Conservation (phyloP, 2,113 vertebrate genomes). For the Labeo catla region DNA sequence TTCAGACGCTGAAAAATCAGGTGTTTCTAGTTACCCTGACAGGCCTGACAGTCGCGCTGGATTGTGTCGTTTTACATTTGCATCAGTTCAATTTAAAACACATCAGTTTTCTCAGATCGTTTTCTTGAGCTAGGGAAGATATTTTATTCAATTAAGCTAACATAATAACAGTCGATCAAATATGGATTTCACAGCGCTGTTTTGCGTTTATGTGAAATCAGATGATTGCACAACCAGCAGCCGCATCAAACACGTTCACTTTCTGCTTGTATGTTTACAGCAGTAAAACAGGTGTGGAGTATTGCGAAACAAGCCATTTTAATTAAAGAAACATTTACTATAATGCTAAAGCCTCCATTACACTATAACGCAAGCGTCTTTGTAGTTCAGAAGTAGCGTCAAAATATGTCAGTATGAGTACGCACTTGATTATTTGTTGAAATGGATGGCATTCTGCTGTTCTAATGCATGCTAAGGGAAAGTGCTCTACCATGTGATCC, state of each 20-base stretch:
- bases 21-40: conserved; percentile 28
- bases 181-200: background rate
- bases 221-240: conserved; percentile 29
- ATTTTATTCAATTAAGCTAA: background rate
- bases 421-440: background rate
- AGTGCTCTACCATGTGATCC: conserved; percentile 58
- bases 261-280: conserved; percentile 15
- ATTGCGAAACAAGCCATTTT: conserved; percentile 4
- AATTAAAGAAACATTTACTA: background rate
- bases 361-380: background rate
- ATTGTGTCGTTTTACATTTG: background rate
- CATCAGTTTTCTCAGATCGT: background rate
- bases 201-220: background rate
- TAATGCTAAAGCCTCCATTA: background rate
- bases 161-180: background rate
- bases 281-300: background rate
- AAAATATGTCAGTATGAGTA: background rate
- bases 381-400: background rate
- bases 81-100: background rate
- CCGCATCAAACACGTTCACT: background rate
- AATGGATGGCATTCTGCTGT: background rate
- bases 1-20: conserved; percentile 6
- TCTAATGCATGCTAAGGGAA: conserved; percentile 7
- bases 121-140: background rate
- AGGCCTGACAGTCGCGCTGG: conserved; percentile 30